phyloP scores from a whole-genome alignment of 2,888 invertebrate genomes.

The Athalia circularis region DNA sequence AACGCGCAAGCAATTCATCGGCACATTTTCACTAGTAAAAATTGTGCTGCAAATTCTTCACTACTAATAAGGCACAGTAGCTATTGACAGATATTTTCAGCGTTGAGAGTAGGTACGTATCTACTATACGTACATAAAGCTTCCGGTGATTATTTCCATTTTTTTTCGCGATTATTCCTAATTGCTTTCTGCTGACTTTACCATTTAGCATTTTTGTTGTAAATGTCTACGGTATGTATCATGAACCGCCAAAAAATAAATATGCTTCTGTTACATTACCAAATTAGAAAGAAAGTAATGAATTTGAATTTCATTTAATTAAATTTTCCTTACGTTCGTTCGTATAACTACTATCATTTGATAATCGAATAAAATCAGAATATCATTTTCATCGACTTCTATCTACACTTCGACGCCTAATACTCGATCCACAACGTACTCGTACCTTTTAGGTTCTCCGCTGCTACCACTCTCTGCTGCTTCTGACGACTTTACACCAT shows the following conservation, averaged over 20 bases:
- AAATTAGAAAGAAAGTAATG: constrained; percentile 24
- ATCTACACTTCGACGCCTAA: constrained; percentile 89
- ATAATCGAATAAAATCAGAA: constrained; percentile 25
- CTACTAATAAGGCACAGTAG: no score
- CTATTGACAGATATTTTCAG: no score
- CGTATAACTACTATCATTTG: constrained; percentile 34
- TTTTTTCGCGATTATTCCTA: not conserved
- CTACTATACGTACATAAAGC: no score
- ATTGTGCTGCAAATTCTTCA: not conserved
- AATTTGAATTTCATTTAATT: constrained; percentile 23
- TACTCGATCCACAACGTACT: constrained; percentile 89
- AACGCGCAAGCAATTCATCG: not conserved
- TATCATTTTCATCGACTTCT: constrained; percentile 32
- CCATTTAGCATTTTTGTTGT: no score
- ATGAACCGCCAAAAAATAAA: not conserved
- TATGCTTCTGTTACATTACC: constrained; percentile 26
- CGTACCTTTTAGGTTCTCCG: constrained; percentile 80
- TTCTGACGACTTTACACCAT: constrained; percentile 44
- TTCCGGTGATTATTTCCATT: not conserved
- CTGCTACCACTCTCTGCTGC: constrained; percentile 63
- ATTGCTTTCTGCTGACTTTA: not conserved
- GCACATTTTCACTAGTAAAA: not conserved
- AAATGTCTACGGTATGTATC: no score
- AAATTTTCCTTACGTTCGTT: constrained; percentile 38
- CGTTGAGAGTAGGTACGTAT: no score